phyloP scores from a whole-genome alignment of 2,797 vertebrate genomes.

The Dallia pectoralis region DNA sequence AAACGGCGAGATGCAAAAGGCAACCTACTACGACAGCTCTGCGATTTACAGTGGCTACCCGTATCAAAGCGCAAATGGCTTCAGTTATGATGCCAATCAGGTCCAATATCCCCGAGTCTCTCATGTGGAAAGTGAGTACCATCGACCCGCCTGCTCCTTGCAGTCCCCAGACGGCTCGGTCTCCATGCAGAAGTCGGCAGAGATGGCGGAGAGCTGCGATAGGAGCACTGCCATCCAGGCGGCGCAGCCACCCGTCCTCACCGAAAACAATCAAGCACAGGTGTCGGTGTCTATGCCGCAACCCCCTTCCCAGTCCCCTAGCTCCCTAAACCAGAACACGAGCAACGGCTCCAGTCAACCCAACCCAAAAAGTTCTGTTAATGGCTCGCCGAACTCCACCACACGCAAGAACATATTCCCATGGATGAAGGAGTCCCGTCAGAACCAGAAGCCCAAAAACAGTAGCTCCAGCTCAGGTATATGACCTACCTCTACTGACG shows the following conservation, averaged over 20 bases:
- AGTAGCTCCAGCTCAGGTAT: slow-evolving; percentile 96
- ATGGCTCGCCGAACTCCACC: slow-evolving; percentile 82
- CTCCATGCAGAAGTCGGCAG: slow-evolving; percentile 86
- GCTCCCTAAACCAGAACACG: slow-evolving; percentile 84
- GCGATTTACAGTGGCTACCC: slow-evolving; percentile 98
- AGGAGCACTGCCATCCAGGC: slow-evolving; percentile 82
- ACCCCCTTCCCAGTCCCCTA: slow-evolving; percentile 78
- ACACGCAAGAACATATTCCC: slow-evolving; percentile 95
- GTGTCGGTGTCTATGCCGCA: slow-evolving; percentile 67
- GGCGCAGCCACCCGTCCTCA: slow-evolving; percentile 78
- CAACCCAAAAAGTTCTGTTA: slow-evolving; percentile 69
- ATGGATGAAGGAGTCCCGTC: slow-evolving; percentile 99
- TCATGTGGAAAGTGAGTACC: slow-evolving; percentile 93
- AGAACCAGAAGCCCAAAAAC: slow-evolving; percentile 97
- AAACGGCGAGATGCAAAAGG: slow-evolving; percentile 99
- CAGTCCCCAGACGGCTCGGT: slow-evolving; percentile 86
- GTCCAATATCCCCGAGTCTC: slow-evolving; percentile 91
- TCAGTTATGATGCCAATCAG: slow-evolving; percentile 96
- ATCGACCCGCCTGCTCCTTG: slow-evolving; percentile 93
- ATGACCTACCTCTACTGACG: not conserved
- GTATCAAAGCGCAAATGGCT: slow-evolving; percentile 98
- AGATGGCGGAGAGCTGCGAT: slow-evolving; percentile 89
- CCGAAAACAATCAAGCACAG: slow-evolving; percentile 77
- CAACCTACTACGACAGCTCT: slow-evolving; percentile 99
- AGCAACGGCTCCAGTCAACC: slow-evolving; percentile 80